phyloP scores from a whole-genome alignment of 2,113 vertebrate genomes.

The Micronycteris hirsuta region DNA sequence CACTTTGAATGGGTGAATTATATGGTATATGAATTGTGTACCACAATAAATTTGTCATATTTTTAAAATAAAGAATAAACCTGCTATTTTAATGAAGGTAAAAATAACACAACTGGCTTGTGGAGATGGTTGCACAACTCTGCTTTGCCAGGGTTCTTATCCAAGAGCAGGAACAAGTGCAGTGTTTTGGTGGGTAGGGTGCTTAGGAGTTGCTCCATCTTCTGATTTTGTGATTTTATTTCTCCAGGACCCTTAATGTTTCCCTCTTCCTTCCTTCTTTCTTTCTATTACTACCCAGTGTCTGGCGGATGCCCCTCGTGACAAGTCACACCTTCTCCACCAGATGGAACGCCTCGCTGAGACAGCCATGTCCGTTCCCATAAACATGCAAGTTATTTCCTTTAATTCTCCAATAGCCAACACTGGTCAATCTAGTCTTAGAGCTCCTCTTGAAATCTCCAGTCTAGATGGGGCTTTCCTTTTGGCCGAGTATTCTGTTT shows the following conservation, averaged over 20 bases:
- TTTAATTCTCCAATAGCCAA: not conserved
- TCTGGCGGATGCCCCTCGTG: not conserved
- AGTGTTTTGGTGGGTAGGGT: not conserved
- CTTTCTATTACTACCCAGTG: not conserved
- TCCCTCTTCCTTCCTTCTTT: not conserved
- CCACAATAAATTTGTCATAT: not conserved
- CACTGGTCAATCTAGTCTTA: not conserved
- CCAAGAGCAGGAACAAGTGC: not conserved
- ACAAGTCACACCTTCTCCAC: not conserved
- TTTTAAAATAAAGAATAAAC: not conserved
- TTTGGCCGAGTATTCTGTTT: not conserved
- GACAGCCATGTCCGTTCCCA: not conserved
- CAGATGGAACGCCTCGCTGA: not conserved
- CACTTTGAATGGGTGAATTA: no score
- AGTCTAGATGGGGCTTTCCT: not conserved
- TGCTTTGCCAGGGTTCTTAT: not conserved
- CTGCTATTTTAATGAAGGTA: not conserved
- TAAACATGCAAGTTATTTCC: not conserved
- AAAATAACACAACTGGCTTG: not conserved
- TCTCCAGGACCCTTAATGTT: not conserved
- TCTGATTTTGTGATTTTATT: not conserved
- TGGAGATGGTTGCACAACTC: not conserved
- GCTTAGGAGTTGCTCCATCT: not conserved
- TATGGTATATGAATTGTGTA: not conserved
- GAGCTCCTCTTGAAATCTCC: not conserved